Percentiles rank a stretch among this genome's conserved stretches.
These are phyloP conservation scores for Ranitomeya imitator DNA, from an alignment of 2,113 vertebrate species.

Conservation along the genomic window DNA sequence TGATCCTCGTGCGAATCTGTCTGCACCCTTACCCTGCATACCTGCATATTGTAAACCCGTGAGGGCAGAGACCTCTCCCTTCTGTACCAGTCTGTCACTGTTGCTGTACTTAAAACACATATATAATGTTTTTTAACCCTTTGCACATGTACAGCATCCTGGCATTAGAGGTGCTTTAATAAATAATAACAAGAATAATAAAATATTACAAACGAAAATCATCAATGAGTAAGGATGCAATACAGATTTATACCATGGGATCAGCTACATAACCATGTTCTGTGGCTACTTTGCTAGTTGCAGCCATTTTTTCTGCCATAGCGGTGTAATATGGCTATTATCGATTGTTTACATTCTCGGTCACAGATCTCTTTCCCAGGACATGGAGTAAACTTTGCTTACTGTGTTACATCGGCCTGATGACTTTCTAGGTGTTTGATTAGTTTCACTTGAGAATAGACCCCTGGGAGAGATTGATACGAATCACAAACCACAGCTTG, in stretches of 20 bases:
- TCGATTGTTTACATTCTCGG: neutral
- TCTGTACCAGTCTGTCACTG: too few relatives aligned
- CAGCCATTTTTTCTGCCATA: neutral
- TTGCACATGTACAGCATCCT: too few relatives aligned
- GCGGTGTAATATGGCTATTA: neutral
- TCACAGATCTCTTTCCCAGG: neutral
- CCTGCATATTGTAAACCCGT: too few relatives aligned
- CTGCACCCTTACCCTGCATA: too few relatives aligned
- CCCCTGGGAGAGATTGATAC: conserved; percentile 59
- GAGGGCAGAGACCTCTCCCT: too few relatives aligned
- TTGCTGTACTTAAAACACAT: too few relatives aligned
- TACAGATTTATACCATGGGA: neutral
- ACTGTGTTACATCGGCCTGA: neutral
- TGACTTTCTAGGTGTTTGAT: conserved; percentile 69
- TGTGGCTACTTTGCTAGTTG: neutral
- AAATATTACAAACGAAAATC: too few relatives aligned
- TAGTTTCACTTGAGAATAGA: conserved; percentile 62
- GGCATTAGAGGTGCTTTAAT: too few relatives aligned
- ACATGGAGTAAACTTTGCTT: neutral
- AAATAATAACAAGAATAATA: too few relatives aligned
- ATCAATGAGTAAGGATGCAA: too few relatives aligned
- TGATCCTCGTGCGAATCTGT: too few relatives aligned
- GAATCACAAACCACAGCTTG: conserved; percentile 62
- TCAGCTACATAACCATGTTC: neutral
- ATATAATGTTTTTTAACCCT: too few relatives aligned